phyloP scores from a whole-genome alignment of 2,888 invertebrate genomes.

The Dynastes hyllus region DNA sequence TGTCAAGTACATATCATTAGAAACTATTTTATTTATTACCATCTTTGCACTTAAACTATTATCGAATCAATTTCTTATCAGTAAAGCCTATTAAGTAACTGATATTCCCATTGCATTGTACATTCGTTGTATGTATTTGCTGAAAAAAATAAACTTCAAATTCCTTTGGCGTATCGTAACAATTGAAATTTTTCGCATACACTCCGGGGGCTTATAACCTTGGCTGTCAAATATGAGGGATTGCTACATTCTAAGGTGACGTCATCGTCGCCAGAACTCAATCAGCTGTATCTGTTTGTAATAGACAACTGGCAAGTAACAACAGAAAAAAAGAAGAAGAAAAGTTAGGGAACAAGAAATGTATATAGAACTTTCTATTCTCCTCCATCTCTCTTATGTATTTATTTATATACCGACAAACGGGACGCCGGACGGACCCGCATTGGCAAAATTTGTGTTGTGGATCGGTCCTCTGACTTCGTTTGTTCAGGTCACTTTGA shows the following conservation, averaged over 20 bases:
- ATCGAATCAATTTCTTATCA: too few species aligned
- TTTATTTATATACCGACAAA: slow-evolving; percentile 31
- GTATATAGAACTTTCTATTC: slow-evolving; percentile 11
- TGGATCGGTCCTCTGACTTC: slow-evolving; percentile 35
- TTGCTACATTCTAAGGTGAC: slow-evolving; percentile 35
- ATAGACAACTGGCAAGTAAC: slow-evolving; percentile 20
- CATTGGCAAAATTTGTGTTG: slow-evolving; percentile 43
- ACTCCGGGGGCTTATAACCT: slow-evolving; percentile 25
- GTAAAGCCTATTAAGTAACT: too few species aligned
- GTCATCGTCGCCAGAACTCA: slow-evolving; percentile 37
- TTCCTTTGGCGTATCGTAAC: slow-evolving; percentile 12
- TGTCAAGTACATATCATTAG: too few species aligned
- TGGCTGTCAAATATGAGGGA: slow-evolving; percentile 47
- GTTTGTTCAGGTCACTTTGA: slow-evolving; percentile 44
- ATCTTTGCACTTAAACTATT: too few species aligned
- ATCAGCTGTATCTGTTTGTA: slow-evolving; percentile 35
- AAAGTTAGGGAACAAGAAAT: slow-evolving; percentile 12
- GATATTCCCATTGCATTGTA: not conserved
- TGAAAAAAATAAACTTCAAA: slow-evolving; percentile 3
- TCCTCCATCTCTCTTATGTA: slow-evolving; percentile 8
- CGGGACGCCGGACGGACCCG: slow-evolving; percentile 20
- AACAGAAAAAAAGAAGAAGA: slow-evolving; percentile 15
- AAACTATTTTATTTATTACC: too few species aligned
- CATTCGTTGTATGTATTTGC: not conserved
- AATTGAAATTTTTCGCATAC: slow-evolving; percentile 24